A percentile compares a stretch with the other conserved stretches of the same genome.
These are phyloP conservation scores for Archivesica marissinica DNA, from an alignment of 1,140 invertebrate species.

Conservation along the genomic window DNA sequence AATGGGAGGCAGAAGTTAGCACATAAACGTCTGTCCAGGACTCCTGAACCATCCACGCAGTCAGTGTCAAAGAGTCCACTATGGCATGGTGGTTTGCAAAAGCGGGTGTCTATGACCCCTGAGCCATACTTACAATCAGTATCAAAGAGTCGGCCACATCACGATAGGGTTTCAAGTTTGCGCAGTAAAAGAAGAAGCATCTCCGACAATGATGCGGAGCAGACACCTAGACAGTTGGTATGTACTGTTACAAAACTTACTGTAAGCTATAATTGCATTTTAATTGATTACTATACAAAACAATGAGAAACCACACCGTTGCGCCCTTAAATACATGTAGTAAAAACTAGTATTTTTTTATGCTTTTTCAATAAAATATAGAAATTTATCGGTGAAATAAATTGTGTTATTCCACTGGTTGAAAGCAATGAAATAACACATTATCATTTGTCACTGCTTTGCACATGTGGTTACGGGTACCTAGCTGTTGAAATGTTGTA, in stretches of 20 bases:
- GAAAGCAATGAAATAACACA: too few species aligned
- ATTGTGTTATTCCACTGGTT: too few species aligned
- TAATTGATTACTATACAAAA: too few species aligned
- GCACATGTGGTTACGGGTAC: too few species aligned
- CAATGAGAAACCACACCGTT: too few species aligned
- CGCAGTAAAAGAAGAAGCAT: slow-evolving; percentile 9
- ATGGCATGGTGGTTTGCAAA: neutral
- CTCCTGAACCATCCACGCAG: neutral
- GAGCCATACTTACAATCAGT: neutral
- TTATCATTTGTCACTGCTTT: too few species aligned
- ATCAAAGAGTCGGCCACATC: slow-evolving; percentile 1
- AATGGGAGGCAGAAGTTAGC: neutral
- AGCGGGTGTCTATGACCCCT: neutral
- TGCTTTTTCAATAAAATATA: too few species aligned
- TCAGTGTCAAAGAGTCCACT: neutral
- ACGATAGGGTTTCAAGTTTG: slow-evolving; percentile 6
- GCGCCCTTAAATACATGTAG: too few species aligned
- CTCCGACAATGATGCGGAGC: neutral
- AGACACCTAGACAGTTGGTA: slow-evolving; percentile 32
- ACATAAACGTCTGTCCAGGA: neutral
- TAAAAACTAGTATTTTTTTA: too few species aligned
- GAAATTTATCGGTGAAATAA: too few species aligned
- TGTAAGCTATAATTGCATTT: neutral
- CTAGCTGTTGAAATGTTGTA: too few species aligned
- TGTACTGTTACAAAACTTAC: neutral